Evolutionary conservation across 37 sponge, comb jelly and placozoan genomes (phyloP).

Genomic region (Crambe crambe): DNA sequence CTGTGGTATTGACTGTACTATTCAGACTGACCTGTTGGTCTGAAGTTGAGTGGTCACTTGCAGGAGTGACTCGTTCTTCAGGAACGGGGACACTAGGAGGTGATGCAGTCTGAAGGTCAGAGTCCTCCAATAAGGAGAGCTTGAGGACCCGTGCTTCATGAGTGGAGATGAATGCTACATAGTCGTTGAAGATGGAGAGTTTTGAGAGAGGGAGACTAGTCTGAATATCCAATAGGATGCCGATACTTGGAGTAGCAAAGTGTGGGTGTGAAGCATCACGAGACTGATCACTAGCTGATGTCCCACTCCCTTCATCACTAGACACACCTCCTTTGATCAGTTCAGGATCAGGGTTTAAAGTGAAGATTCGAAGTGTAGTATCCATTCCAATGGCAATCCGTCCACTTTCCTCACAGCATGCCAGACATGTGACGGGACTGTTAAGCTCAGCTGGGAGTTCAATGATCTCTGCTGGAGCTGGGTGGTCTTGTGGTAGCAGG

Average conservation of each 20-base stretch:
- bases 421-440: constrained; percentile 38
- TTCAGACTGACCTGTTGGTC: too few relatives aligned
- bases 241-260: too few relatives aligned
- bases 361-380: constrained; percentile 30
- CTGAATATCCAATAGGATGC: constrained; percentile 41
- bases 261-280: not conserved
- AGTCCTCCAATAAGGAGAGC: constrained; percentile 8
- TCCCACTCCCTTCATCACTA: not conserved
- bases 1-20: not conserved
- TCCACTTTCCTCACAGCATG: constrained; percentile 46
- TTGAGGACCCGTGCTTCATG: constrained; percentile 49
- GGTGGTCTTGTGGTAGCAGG: not conserved
- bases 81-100: not conserved
- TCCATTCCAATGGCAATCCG: constrained; percentile 53
- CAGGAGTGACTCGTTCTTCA: not conserved
- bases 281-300: not conserved
- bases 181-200: constrained; percentile 37
- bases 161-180: constrained; percentile 54
- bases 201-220: constrained; percentile 26
- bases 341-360: not conserved
- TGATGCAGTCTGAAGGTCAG: constrained; percentile 1
- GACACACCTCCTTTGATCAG: not conserved
- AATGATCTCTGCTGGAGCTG: constrained; percentile 40
- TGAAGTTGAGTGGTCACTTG: too few relatives aligned
- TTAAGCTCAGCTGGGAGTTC: constrained; percentile 38